Evolutionary conservation across 2,888 invertebrate species (phyloP).

Genomic region (Danaus chrysippus): DNA sequence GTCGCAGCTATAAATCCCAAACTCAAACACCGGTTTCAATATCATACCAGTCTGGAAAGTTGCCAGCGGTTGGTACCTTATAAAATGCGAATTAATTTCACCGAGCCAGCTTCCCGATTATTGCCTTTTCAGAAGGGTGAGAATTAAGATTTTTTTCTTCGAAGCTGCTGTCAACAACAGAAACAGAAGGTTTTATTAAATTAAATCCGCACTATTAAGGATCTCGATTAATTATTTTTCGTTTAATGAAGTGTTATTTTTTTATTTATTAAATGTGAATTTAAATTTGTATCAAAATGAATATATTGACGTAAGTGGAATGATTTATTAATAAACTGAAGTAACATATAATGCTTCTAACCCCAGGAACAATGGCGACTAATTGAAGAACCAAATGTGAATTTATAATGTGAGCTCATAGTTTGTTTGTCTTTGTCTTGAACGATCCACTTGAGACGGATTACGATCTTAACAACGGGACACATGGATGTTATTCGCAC

Average conservation of each 20-base stretch:
- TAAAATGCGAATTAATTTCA: constrained; percentile 55
- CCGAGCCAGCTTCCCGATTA: constrained; percentile 44
- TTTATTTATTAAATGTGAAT: too few relatives aligned
- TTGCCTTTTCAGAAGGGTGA: constrained; percentile 46
- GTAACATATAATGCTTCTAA: neutral
- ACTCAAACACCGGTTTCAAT: constrained; percentile 30
- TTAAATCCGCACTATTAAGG: constrained; percentile 56
- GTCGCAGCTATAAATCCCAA: constrained; percentile 26
- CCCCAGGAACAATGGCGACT: constrained; percentile 3
- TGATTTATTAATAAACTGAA: neutral
- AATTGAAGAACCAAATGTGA: constrained; percentile 2
- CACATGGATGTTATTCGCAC: constrained; percentile 20
- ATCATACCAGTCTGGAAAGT: constrained; percentile 41
- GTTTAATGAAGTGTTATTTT: constrained; percentile 35
- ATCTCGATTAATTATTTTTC: constrained; percentile 42
- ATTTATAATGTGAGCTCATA: constrained; percentile 8
- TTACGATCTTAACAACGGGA: constrained; percentile 20
- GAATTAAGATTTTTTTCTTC: constrained; percentile 56
- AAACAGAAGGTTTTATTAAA: constrained; percentile 55
- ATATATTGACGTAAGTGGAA: neutral
- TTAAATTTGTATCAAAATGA: too few relatives aligned
- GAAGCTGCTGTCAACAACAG: constrained; percentile 57
- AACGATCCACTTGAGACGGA: constrained; percentile 16
- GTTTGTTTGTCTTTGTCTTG: constrained; percentile 22
- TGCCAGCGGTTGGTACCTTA: constrained; percentile 40